Conservation (phyloP, 2,113 vertebrate species). For the Platanista minor region DNA sequence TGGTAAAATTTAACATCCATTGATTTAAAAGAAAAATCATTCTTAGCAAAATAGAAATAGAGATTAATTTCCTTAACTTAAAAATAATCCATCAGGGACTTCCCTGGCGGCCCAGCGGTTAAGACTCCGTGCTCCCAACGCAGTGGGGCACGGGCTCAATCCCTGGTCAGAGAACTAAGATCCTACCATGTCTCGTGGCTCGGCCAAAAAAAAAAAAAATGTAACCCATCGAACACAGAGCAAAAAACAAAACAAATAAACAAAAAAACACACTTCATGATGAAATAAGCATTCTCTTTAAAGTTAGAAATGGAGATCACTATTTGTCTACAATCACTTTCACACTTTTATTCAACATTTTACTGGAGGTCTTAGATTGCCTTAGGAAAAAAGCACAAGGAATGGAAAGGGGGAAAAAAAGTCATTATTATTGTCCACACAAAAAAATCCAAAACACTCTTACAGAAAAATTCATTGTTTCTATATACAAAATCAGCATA, state of each 20-base stretch:
- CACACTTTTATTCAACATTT: neutral
- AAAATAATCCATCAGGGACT: neutral
- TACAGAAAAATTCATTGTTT: neutral
- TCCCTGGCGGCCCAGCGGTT: too few relatives aligned
- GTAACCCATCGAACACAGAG: neutral
- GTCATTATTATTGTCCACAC: neutral
- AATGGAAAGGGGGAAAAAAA: neutral
- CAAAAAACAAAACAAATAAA: neutral
- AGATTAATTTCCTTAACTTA: neutral
- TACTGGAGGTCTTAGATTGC: neutral
- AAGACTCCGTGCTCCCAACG: too few relatives aligned
- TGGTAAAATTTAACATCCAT: neutral
- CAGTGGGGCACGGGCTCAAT: too few relatives aligned
- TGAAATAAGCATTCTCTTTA: neutral
- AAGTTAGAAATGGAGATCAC: neutral
- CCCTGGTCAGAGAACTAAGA: too few relatives aligned
- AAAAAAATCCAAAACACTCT: neutral
- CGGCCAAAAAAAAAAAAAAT: too few relatives aligned
- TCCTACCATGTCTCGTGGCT: too few relatives aligned
- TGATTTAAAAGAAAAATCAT: slow-evolving; percentile 5
- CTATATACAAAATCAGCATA: neutral
- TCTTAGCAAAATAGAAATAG: neutral
- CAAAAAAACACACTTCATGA: neutral
- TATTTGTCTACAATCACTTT: neutral
- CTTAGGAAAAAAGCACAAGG: neutral